A percentile compares a stretch with the other conserved stretches of the same genome.
Evolutionary conservation across 2,888 invertebrate genomes (phyloP).

Genomic region (Metacarcinus magister): DNA sequence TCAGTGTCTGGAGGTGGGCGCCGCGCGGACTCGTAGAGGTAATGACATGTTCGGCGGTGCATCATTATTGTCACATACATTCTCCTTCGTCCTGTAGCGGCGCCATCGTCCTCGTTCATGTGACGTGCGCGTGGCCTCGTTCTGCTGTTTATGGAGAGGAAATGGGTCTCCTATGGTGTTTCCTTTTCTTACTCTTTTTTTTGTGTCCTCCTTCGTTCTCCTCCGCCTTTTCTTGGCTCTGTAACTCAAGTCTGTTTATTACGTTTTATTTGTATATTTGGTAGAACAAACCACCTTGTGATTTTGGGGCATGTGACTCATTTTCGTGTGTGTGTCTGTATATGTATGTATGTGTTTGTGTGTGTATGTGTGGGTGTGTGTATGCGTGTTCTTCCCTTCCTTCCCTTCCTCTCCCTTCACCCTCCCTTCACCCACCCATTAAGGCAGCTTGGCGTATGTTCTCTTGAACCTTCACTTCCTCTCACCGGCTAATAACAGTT

Average conservation of each 20-base stretch:
- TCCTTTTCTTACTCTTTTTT: neutral
- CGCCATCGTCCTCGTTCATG: neutral
- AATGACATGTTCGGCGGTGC: constrained; percentile 33
- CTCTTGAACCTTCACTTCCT: neutral
- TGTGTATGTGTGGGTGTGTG: too few relatives aligned
- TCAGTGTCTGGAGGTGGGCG: neutral
- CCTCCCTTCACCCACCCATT: neutral
- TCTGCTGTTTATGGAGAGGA: neutral
- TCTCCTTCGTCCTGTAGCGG: neutral
- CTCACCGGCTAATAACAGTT: neutral
- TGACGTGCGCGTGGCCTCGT: neutral
- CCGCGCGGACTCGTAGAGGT: neutral
- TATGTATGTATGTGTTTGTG: too few relatives aligned
- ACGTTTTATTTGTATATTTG: neutral
- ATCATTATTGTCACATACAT: constrained; percentile 19
- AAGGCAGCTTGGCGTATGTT: neutral
- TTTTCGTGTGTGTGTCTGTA: neutral
- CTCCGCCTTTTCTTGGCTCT: neutral
- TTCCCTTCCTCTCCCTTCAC: neutral
- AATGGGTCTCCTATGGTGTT: neutral
- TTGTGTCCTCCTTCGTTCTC: neutral
- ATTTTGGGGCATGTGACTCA: neutral
- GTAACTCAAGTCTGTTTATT: neutral
- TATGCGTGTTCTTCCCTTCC: neutral
- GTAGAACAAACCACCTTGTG: neutral